Evolutionary conservation across 2,888 invertebrate genomes (phyloP), one percentile per base, ranked within the genome.

Genomic region (Nemapogon koenigi): DNA sequence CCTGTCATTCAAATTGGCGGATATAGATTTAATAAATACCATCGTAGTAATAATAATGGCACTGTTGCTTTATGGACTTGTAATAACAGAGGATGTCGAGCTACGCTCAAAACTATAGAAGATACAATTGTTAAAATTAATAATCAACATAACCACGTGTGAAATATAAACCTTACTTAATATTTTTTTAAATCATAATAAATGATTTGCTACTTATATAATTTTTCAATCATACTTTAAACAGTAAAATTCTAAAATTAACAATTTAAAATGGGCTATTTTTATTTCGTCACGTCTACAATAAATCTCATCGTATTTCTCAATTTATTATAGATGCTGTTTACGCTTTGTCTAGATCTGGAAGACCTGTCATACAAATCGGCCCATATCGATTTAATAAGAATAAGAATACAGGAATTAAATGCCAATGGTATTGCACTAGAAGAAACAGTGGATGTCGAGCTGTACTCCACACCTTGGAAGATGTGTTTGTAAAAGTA

Each of bases 381-480:
- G 41, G 41, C 16, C 37, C 33, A 1, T 44, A 43, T 25, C 37
- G 45, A 6, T 43, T 41, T 26, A 40, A 39, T n/a, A 37, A 33
- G 8, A 4, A 31, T 3, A 15, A 19, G 8, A 22, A 28, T 18
- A 29, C 6, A 14, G 36, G 36, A 6, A 4, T n/a, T 4, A 35
- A 19, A 19, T 16, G 16, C 14, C 16, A 17, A 10, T 35, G 35
- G 35, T 15, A 27, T 4, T 37, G 37, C 13, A 28, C 13, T 16
- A 37, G 28, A 17, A 27, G 16, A 2, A 27, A 17, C 15, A 37
- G 2, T 15, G 37, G 37, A 2, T 37, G 65, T 39, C 48, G 59
- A 3, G 54, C 62, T 1, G 54, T 55, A 2, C 45, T 69, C 2
- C 53, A 54, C 15, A 64, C 66, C 0, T 35, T 53, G 3, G 49